Base-by-base conservation (phyloP, 2,888 invertebrate genomes). In the Lamellibrachia satsuma region DNA sequence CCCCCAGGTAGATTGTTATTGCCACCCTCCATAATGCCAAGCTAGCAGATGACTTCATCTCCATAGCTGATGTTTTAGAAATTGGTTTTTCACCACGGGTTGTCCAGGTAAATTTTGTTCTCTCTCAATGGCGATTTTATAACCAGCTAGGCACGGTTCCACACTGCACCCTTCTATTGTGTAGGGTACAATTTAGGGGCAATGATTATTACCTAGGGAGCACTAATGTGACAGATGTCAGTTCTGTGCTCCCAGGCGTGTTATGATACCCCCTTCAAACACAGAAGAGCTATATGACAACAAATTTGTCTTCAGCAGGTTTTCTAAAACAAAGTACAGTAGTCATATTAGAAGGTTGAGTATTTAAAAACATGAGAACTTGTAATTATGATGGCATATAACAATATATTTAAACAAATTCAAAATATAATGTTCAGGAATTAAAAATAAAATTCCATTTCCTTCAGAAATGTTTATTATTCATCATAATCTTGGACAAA, bases 11-110 rank as follows among this genome's bases (percentile, higher is more conserved):
- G 75, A n/a, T 75, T 22, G 75, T 75, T 75, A 75, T 75, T 75
- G 75, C 75, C n/a, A 75, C 75, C 75, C 75, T 75, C 75, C 22
- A 75, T 75, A 75, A 75, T 75, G 75, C 22, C 75, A 75, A 9
- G 55, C 55, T 55, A 55, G 55, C 55, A 55, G 55, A 55, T 75
- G 75, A 75, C 75, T 75, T 75, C 75, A 75, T 75, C 22, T 75
- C 15, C 75, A 75, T 75, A n/a, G 75, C 75, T 75, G 75, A 75
- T 75, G 75, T 75, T 75, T 75, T 75, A 75, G 75, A 75, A 75
- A 75, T 75, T 75, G 75, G 75, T 75, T 75, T 75, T 75, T 75
- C 75, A 75, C 75, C 75, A 75, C 75, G 75, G 75, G 75, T 75
- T 75, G 75, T n/a, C 75, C 15, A 3, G 75, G 75, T 75, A 22